Conservation (phyloP, 2,888 invertebrate genomes). For the Galerucella calmariensis region DNA sequence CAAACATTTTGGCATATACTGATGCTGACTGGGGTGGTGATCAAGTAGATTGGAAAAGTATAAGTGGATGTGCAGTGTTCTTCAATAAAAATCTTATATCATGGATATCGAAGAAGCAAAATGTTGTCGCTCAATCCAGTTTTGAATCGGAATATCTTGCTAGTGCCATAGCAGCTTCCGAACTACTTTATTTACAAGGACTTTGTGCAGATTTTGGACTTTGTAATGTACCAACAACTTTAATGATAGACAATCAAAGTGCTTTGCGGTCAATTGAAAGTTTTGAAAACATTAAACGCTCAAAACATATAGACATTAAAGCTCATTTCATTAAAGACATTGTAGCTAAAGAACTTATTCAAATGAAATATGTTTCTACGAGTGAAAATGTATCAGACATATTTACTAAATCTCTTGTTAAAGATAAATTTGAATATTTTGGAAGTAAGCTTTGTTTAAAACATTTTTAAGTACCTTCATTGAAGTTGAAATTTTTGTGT, state of each 20-base stretch:
- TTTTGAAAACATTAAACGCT: neutral
- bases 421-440: too few relatives aligned
- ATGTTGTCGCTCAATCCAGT: conserved; percentile 35
- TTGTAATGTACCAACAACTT: neutral
- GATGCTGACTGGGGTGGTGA: too few relatives aligned
- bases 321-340: too few relatives aligned
- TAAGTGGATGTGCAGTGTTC: conserved; percentile 26
- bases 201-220: conserved; percentile 8
- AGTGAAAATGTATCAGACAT: too few relatives aligned
- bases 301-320: neutral
- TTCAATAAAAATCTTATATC: conserved; percentile 32
- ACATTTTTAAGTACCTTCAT: too few relatives aligned
- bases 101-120: conserved; percentile 40
- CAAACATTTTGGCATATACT: too few relatives aligned
- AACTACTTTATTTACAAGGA: conserved; percentile 4
- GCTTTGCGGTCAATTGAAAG: neutral
- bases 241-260: neutral
- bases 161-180: conserved; percentile 22
- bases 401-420: too few relatives aligned
- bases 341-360: too few relatives aligned
- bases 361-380: too few relatives aligned
- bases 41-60: conserved; percentile 15
- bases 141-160: conserved; percentile 40
- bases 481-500: too few relatives aligned
- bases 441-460: too few relatives aligned